Evolutionary conservation across 2,113 vertebrate genomes (phyloP).

Genomic region (Phaethornis superciliosus): DNA sequence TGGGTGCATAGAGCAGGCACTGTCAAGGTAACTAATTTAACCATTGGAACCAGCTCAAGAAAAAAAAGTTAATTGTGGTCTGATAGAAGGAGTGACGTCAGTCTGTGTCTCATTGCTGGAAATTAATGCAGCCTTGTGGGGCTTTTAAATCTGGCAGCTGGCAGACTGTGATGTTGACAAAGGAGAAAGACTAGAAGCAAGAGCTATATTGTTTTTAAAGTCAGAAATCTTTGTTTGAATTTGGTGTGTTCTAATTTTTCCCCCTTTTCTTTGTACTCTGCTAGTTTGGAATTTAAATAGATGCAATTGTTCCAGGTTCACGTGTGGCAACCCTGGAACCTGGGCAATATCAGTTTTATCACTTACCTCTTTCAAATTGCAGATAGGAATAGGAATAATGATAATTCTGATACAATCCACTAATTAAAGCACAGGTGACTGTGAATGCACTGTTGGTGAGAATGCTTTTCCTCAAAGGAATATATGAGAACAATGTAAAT

Average conservation of each 20-base stretch:
- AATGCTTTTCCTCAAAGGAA: not conserved
- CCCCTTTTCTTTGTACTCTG: not conserved
- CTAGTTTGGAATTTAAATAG: not conserved
- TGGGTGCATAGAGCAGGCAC: not conserved
- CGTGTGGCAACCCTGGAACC: not conserved
- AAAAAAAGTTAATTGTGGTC: slow-evolving; percentile 1
- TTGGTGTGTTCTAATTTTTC: not conserved
- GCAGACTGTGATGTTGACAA: not conserved
- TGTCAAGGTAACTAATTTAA: not conserved
- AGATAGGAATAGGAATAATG: not conserved
- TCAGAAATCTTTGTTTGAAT: not conserved
- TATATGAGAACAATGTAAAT: not conserved
- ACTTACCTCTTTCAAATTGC: not conserved
- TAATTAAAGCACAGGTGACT: not conserved
- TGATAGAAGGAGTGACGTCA: not conserved
- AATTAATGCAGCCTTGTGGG: not conserved
- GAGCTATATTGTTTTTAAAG: not conserved
- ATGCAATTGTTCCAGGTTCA: not conserved
- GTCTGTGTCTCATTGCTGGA: not conserved
- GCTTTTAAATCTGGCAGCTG: not conserved
- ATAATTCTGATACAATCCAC: not conserved
- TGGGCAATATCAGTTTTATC: fast-evolving
- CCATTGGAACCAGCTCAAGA: not conserved
- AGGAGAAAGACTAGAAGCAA: not conserved
- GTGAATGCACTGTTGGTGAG: not conserved